phyloP scores from a whole-genome alignment of 2,888 invertebrate species.

The Brenthis ino region DNA sequence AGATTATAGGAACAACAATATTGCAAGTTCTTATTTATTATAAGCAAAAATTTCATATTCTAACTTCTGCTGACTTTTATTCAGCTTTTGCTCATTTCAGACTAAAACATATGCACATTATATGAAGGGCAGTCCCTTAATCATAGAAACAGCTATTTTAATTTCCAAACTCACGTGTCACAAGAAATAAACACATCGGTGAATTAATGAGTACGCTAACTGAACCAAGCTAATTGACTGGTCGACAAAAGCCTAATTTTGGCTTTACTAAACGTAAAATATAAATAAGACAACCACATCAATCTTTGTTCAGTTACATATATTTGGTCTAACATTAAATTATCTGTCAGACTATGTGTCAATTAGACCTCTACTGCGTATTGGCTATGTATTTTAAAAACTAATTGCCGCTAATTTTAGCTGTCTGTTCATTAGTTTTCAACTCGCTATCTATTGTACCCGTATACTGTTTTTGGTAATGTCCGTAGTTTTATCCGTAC shows the following conservation, averaged over 20 bases:
- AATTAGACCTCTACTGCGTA: slow-evolving; percentile 25
- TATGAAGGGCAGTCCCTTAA: too few relatives aligned
- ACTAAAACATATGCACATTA: too few relatives aligned
- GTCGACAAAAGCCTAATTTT: slow-evolving; percentile 5
- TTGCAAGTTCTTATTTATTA: too few relatives aligned
- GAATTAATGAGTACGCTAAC: neutral
- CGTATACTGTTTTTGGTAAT: too few relatives aligned
- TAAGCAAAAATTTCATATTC: too few relatives aligned
- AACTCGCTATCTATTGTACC: too few relatives aligned
- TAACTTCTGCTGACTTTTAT: too few relatives aligned
- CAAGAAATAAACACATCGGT: neutral
- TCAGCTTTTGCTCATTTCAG: too few relatives aligned
- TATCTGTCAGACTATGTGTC: slow-evolving; percentile 30
- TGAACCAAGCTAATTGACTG: slow-evolving; percentile 5
- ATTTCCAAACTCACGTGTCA: too few relatives aligned
- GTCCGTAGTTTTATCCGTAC: too few relatives aligned
- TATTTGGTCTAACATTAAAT: slow-evolving; percentile 27
- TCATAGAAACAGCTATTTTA: too few relatives aligned
- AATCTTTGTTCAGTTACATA: slow-evolving; percentile 24
- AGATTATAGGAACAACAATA: too few relatives aligned
- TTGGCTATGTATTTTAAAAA: slow-evolving; percentile 29
- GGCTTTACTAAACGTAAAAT: slow-evolving; percentile 16
- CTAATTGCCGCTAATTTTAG: slow-evolving; percentile 24
- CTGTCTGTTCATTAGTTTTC: slow-evolving; percentile 18
- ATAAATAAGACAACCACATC: slow-evolving; percentile 29